Evolutionary conservation across 2,888 invertebrate genomes (phyloP).

Genomic region (Lymantria monacha): DNA sequence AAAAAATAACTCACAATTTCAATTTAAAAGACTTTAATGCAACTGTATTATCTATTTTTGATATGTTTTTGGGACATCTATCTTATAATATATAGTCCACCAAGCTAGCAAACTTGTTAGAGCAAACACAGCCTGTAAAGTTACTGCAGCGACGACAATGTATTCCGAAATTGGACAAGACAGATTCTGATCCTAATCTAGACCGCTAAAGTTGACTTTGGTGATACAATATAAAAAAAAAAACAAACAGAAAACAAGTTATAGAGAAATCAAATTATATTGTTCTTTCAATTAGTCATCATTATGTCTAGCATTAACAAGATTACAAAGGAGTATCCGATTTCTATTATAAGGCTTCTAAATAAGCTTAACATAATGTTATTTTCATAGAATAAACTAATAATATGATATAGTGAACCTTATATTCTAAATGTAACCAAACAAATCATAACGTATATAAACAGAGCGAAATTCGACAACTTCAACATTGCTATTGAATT

Average conservation of each 20-base stretch:
- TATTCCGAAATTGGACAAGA: constrained; percentile 50
- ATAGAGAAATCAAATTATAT: constrained; percentile 19
- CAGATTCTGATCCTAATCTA: constrained; percentile 38
- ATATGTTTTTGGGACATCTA: too few species aligned
- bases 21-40: too few species aligned
- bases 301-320: constrained; percentile 40
- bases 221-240: too few species aligned
- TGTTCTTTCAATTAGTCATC: constrained; percentile 5
- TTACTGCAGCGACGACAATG: constrained; percentile 23
- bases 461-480: constrained; percentile 8
- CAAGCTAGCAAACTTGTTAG: neutral
- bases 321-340: constrained; percentile 43
- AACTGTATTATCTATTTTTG: too few species aligned
- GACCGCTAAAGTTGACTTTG: neutral
- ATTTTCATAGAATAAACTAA: constrained; percentile 3
- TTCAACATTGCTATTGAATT: constrained; percentile 17
- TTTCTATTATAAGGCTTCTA: constrained; percentile 41
- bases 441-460: neutral
- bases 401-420: neutral
- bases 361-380: constrained; percentile 29
- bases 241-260: too few species aligned
- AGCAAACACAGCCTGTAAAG: constrained; percentile 21
- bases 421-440: neutral
- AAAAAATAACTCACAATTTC: too few species aligned
- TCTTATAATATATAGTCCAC: neutral